Conservation (phyloP, 2,113 vertebrate genomes). For the Trinectes maculatus region DNA sequence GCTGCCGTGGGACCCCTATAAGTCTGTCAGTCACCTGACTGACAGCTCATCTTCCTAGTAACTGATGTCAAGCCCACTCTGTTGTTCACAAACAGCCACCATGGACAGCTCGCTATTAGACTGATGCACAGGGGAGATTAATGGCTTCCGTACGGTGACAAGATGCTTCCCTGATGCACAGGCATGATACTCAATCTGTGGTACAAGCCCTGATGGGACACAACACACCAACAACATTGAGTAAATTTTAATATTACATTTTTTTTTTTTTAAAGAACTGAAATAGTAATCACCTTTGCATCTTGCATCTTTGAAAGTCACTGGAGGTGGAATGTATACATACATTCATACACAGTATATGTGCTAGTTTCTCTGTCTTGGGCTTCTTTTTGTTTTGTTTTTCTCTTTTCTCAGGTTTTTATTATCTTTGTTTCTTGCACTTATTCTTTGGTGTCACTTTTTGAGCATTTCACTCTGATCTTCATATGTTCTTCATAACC, state of each 20-base stretch:
- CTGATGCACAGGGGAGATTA: conserved; percentile 50
- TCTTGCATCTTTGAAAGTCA: no score
- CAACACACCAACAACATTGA: neutral
- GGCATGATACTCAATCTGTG: conserved; percentile 11
- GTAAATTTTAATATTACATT: neutral
- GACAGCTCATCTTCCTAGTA: conserved; percentile 50
- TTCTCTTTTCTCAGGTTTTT: conserved; percentile 33
- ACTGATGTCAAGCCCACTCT: conserved; percentile 45
- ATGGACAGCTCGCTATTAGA: conserved; percentile 33
- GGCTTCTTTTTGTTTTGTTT: conserved; percentile 35
- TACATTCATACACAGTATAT: no score
- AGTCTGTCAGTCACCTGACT: conserved; percentile 62
- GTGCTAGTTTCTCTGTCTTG: conserved; percentile 27
- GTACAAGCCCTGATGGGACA: conserved; percentile 3
- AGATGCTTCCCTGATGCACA: conserved; percentile 27
- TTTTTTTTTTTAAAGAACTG: no score
- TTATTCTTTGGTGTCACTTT: conserved; percentile 35
- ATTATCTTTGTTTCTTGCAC: conserved; percentile 40
- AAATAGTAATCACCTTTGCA: neutral
- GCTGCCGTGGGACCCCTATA: conserved; percentile 14
- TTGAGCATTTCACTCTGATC: neutral
- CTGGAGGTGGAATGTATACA: no score
- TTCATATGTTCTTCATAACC: conserved; percentile 6
- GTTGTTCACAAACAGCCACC: conserved; percentile 37
- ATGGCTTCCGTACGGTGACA: conserved; percentile 36